A percentile compares a stretch with the other conserved stretches of the same genome.
Conservation (phyloP, 2,888 invertebrate genomes). For the Tetragnatha montana region DNA sequence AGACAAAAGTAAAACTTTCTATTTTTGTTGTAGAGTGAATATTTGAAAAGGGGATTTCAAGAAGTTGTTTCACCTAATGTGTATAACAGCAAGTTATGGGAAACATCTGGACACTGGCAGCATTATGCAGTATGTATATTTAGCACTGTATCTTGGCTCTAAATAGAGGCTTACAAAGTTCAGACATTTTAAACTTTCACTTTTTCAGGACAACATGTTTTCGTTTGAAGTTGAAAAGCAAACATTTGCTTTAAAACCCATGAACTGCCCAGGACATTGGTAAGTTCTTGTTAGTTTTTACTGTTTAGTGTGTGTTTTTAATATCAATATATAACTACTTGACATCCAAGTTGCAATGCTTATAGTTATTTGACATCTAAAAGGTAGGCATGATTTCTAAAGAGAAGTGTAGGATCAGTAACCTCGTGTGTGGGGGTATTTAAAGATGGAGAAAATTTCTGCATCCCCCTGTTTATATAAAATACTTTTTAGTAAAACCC, state of each 20-base stretch:
- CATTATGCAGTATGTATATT: slow-evolving; percentile 86
- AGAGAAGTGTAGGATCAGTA: no score
- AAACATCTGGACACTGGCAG: slow-evolving; percentile 98
- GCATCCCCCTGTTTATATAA: no score
- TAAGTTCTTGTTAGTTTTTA: slow-evolving; percentile 75
- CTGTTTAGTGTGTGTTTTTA: no score
- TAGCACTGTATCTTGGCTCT: background rate
- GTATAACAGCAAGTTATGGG: slow-evolving; percentile 96
- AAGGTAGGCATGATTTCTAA: no score
- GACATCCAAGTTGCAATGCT: no score
- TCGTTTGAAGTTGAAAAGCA: slow-evolving; percentile 97
- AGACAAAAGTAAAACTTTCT: background rate
- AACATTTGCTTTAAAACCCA: slow-evolving; percentile 96
- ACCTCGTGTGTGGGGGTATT: no score
- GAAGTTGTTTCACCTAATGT: slow-evolving; percentile 97
- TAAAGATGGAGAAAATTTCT: no score
- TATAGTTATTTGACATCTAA: no score
- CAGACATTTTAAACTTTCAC: background rate
- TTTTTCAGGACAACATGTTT: slow-evolving; percentile 91
- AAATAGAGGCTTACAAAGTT: background rate
- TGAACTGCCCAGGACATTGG: slow-evolving; percentile 99
- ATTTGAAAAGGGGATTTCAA: slow-evolving; percentile 93
- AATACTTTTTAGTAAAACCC: no score
- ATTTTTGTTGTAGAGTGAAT: slow-evolving; percentile 80
- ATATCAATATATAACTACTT: no score